These are phyloP conservation scores for Alethe castanea DNA, from an alignment of 2,113 vertebrate genomes.

Conservation along the genomic window DNA sequence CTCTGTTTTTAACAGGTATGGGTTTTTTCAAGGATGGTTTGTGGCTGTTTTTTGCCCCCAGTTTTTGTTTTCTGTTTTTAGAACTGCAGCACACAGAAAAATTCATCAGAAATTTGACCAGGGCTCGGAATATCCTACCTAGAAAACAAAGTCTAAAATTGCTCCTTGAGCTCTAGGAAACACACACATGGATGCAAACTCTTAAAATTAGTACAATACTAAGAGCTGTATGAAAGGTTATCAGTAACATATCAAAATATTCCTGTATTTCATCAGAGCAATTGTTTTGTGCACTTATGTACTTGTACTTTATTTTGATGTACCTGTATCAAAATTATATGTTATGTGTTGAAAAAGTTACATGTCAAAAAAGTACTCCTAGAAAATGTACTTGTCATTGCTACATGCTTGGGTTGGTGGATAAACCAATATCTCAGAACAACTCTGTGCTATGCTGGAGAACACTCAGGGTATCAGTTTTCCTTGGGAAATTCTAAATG, in stretches of 20 bases:
- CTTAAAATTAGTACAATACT: not conserved
- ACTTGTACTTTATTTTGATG: not conserved
- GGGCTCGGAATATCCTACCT: not conserved
- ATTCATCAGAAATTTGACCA: not conserved
- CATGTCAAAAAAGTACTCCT: not conserved
- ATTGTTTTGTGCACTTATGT: not conserved
- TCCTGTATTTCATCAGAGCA: not conserved
- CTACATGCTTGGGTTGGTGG: rapidly evolving
- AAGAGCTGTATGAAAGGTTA: not conserved
- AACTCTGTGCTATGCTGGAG: rapidly evolving
- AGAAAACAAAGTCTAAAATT: not conserved
- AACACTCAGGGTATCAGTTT: not conserved
- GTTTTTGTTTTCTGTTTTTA: not conserved
- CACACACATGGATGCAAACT: not conserved
- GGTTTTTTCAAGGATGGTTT: not conserved
- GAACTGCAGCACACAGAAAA: not conserved
- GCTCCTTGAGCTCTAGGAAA: not conserved
- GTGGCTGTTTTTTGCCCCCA: not conserved
- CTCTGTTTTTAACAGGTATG: not conserved
- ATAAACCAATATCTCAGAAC: not conserved
- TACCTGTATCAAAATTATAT: not conserved
- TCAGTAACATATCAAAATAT: not conserved
- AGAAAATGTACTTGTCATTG: not conserved
- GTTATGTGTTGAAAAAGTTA: rapidly evolving
- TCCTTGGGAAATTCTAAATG: not conserved